Conservation (phyloP, 2,888 invertebrate species). For the Zaprionus lineosus region DNA sequence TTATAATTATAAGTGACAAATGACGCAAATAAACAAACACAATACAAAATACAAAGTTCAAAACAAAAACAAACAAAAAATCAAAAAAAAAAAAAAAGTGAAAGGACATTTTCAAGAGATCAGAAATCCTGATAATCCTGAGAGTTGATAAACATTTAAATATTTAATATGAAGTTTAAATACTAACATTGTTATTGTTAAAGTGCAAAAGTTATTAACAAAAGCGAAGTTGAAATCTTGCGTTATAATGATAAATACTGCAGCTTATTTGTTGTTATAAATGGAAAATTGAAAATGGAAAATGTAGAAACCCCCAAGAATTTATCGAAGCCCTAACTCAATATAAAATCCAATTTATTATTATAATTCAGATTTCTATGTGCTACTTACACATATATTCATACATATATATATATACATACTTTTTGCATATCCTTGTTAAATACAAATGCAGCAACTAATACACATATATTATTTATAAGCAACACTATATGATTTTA, state of each 20-base stretch:
- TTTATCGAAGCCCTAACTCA: slow-evolving; percentile 28
- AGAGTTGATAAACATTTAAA: slow-evolving; percentile 38
- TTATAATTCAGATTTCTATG: slow-evolving; percentile 46
- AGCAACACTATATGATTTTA: slow-evolving; percentile 34
- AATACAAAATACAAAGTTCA: slow-evolving; percentile 25
- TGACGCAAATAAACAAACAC: slow-evolving; percentile 74
- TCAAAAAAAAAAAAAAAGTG: slow-evolving; percentile 3
- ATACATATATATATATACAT: slow-evolving; percentile 33
- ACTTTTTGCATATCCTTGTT: slow-evolving; percentile 70
- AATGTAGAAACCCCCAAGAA: too few species aligned
- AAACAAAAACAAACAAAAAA: slow-evolving; percentile 19
- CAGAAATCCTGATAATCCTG: slow-evolving; percentile 23
- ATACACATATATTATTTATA: slow-evolving; percentile 44
- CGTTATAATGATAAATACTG: slow-evolving; percentile 11
- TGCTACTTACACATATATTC: slow-evolving; percentile 54
- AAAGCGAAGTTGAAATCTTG: not conserved
- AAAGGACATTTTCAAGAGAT: not conserved
- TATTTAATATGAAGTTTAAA: slow-evolving; percentile 23
- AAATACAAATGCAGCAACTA: slow-evolving; percentile 33
- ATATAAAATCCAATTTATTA: slow-evolving; percentile 33
- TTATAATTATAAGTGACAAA: slow-evolving; percentile 67
- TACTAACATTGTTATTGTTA: slow-evolving; percentile 50
- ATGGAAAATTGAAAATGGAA: too few species aligned
- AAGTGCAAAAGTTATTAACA: slow-evolving; percentile 25
- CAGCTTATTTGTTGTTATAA: slow-evolving; percentile 28